Evolutionary conservation across 2,888 invertebrate species (phyloP), one percentile per base, ranked within the genome.

Genomic region (Empis livida): DNA sequence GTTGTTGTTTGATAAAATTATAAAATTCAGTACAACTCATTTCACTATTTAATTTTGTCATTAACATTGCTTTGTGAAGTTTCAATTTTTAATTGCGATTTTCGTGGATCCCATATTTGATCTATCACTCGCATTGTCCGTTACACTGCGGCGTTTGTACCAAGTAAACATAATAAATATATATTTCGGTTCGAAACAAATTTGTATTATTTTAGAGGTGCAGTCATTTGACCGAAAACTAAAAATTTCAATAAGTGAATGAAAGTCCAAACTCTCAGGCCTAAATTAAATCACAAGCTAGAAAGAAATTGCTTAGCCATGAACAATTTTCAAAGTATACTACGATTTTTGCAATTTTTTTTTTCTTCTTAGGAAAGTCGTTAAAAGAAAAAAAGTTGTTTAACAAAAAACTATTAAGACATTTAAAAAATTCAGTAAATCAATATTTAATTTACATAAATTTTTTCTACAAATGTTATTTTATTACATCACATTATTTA

Each of bases 31-130:
- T 17, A 23, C 42, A 42, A 20, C n/a, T 35, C n/a, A 9, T n/a
- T n/a, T 35, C n/a, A n/a, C 35, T 35, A 35, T 35, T 35, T n/a
- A 35, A 35, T 35, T n/a, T 35, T 35, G 10, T 35, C 35, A n/a
- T n/a, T n/a, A n/a, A n/a, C n/a, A n/a, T n/a, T n/a, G n/a, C n/a
- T n/a, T n/a, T n/a, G n/a, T n/a, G n/a, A 41, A 41, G 41, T 41
- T 13, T 41, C 41, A 13, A 41, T 41, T 23, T 41, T 41, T 23
- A 41, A n/a, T 41, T 41, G 41, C 23, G 41, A 41, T 41, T 41
- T 41, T 41, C 20, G 17, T 41, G 15, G 17, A 17, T 15, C 20
- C 41, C 41, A 41, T 13, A 41, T 17, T 41, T 41, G 15, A 17
- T 15, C 20, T 15, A 41, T 41, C 20, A 41, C 15, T 23, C 8